Evolutionary conservation across 2,797 vertebrate genomes (phyloP), one percentile per base, ranked within the genome.

Genomic region (Centroberyx gerrardi): DNA sequence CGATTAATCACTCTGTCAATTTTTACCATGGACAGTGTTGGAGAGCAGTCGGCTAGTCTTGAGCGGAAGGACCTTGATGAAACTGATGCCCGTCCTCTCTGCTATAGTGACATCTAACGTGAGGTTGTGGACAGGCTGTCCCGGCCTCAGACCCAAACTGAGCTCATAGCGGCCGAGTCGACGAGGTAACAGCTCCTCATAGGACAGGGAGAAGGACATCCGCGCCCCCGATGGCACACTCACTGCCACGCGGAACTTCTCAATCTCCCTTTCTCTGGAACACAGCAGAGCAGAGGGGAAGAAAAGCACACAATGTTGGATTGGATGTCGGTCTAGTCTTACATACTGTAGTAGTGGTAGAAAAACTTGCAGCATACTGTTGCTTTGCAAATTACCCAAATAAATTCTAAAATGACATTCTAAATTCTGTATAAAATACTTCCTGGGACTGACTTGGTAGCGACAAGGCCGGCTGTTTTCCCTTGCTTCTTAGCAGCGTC

Each of bases 181-280:
- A 1, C 96, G 89, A 6, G 90, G 89, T 10, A 97, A 62, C 72
- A 97, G 86, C 85, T 97, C 95, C 78, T 98, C 96, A 0, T 96
- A 97, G 62, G 90, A 75, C 67, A 97, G 76, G 2, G 84, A 88
- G 83, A 97, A 97, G 67, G 89, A 93, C 64, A 95, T 84, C 1
- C 85, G 90, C 17, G 89, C 81, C 13, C 95, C 94, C 1, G 94
- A 84, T 5, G 94, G 95, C 3, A 97, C 94, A 1, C 90, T 96
- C 52, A 96, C 94, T 0, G 94, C 96, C 38, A 97, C 96, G 0
- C 92, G 90, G 62, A 97, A 97, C 90, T 94, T 96, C 82, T 97
- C 96, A 0, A 90, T 94, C 87, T 98, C 95, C 64, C 93, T 80
- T 72, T 96, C 95, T 83, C 95, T 97, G 77, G 46, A 76, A 66